phyloP scores from a whole-genome alignment of 2,797 vertebrate species.

The Crax fasciolata region DNA sequence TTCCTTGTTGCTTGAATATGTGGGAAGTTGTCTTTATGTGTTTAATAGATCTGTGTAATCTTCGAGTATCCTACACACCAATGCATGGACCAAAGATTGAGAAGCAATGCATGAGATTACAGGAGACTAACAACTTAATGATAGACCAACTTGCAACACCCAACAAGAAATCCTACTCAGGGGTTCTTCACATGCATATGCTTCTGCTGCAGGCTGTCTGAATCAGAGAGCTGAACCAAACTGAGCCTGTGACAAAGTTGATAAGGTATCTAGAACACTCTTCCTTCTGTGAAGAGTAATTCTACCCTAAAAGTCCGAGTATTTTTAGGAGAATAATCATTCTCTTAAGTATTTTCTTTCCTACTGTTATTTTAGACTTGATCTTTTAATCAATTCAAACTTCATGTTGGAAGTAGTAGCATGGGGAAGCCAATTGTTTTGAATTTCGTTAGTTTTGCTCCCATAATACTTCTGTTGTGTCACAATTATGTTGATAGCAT shows the following conservation, averaged over 20 bases:
- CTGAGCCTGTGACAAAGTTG: neutral
- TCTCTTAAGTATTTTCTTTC: neutral
- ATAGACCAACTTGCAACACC: neutral
- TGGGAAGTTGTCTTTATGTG: neutral
- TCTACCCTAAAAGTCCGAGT: neutral
- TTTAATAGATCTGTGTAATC: neutral
- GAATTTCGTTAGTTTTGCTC: slow-evolving; percentile 19
- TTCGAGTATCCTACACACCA: neutral
- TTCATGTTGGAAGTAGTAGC: neutral
- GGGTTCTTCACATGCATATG: neutral
- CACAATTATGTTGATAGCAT: neutral
- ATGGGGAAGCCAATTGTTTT: slow-evolving; percentile 5
- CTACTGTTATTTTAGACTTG: neutral
- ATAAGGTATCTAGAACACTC: neutral
- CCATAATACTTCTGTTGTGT: neutral
- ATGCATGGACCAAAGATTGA: neutral
- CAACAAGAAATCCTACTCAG: neutral
- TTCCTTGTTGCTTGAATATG: neutral
- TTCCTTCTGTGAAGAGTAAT: neutral
- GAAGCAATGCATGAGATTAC: neutral
- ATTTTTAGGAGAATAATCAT: neutral
- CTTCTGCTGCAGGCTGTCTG: neutral
- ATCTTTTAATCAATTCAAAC: slow-evolving; percentile 26
- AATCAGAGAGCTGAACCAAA: neutral
- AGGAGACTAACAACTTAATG: neutral